These are phyloP conservation scores for Trialeurodes vaporariorum DNA, from an alignment of 1,140 invertebrate genomes.

Conservation along the genomic window DNA sequence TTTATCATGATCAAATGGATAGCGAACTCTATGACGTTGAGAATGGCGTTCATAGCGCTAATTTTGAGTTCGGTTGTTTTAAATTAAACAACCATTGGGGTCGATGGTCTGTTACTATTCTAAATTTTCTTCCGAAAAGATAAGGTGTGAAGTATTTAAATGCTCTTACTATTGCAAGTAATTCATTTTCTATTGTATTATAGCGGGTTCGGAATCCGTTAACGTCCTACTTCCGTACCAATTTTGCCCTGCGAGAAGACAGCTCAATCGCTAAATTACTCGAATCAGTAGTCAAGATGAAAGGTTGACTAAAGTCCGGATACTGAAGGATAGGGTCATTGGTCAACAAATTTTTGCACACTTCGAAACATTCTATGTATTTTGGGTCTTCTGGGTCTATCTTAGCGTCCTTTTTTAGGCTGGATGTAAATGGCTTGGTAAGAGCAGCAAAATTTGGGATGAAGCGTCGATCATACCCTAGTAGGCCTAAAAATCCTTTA, in stretches of 20 bases:
- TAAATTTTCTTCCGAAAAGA: constrained; percentile 36
- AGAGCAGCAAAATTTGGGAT: constrained; percentile 27
- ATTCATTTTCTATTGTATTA: constrained; percentile 36
- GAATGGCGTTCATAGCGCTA: constrained; percentile 19
- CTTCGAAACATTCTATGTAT: constrained; percentile 19
- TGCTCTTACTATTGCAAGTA: constrained; percentile 40
- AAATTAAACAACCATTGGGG: constrained; percentile 37
- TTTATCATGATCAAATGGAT: too few species aligned
- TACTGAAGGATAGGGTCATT: constrained; percentile 25
- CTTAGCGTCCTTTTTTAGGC: too few species aligned
- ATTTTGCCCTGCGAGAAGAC: constrained; percentile 17
- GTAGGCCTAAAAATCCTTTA: constrained; percentile 30
- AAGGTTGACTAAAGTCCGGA: constrained; percentile 20
- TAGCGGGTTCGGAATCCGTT: constrained; percentile 26
- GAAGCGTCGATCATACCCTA: constrained; percentile 32
- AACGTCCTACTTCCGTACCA: constrained; percentile 21
- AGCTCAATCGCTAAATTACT: constrained; percentile 14
- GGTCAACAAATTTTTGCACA: constrained; percentile 29
- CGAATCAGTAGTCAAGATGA: constrained; percentile 25
- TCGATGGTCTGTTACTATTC: constrained; percentile 39
- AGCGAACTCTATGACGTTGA: too few species aligned
- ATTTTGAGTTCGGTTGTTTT: constrained; percentile 25
- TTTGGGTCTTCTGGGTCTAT: too few species aligned
- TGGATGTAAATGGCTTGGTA: constrained; percentile 26
- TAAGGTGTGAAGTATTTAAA: constrained; percentile 35